Percentiles rank a stretch among this genome's conserved stretches.
Evolutionary conservation across 1,140 invertebrate species (phyloP).

Genomic region (Steinernema feltiae): DNA sequence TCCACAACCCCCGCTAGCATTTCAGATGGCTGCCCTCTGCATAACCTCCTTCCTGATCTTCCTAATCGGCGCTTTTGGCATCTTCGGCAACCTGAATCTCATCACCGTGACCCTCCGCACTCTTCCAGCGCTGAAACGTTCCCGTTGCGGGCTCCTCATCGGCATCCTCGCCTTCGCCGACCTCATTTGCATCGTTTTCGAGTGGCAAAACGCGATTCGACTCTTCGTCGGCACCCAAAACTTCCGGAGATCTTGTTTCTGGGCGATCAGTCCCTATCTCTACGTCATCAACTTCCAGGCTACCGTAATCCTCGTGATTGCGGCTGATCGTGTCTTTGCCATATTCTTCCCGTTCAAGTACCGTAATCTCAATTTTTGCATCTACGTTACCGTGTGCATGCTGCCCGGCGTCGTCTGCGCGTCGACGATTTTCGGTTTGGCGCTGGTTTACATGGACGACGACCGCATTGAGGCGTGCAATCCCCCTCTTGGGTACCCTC

Average conservation of each 20-base stretch:
- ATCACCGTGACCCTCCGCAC: neutral
- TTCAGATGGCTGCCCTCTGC: too few species aligned
- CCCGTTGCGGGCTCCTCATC: neutral
- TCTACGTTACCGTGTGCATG: neutral
- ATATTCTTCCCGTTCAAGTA: neutral
- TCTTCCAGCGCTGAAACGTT: neutral
- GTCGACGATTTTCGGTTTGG: neutral
- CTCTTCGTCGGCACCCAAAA: neutral
- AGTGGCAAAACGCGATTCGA: neutral
- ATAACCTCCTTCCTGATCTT: neutral
- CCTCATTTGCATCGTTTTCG: slow-evolving; percentile 5
- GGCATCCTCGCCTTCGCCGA: neutral
- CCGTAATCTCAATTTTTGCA: neutral
- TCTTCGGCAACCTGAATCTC: neutral
- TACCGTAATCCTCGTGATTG: neutral
- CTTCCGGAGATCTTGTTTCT: neutral
- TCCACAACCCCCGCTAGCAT: too few species aligned
- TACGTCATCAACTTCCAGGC: slow-evolving; percentile 4
- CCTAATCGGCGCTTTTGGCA: neutral
- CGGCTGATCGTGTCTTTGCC: neutral
- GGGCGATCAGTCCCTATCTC: slow-evolving; percentile 4
- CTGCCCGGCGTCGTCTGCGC: neutral
- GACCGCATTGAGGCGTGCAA: neutral
- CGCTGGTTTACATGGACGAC: neutral
- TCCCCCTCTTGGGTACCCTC: neutral